Evolutionary conservation across 2,113 vertebrate species (phyloP).

Genomic region (Psammodynastes pulverulentus): DNA sequence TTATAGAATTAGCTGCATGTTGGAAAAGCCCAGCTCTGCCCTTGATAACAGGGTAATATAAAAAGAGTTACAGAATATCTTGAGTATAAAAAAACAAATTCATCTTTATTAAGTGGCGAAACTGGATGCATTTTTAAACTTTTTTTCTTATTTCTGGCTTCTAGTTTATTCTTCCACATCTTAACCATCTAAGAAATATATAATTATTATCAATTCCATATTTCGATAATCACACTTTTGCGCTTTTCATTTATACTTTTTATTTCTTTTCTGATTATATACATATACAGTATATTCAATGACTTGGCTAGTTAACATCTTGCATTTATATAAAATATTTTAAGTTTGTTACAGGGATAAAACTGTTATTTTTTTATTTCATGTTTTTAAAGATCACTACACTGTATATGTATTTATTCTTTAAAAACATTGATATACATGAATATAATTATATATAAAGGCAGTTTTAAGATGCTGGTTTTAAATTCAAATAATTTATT

Average conservation of each 20-base stretch:
- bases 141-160: background rate
- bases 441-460: background rate
- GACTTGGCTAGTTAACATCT: background rate
- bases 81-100: background rate
- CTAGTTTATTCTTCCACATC: background rate
- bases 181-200: background rate
- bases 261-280: background rate
- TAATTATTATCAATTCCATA: background rate
- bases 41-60: background rate
- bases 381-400: background rate
- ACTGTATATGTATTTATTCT: background rate
- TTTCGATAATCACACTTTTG: background rate
- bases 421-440: background rate
- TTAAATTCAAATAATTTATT: conserved; percentile 8
- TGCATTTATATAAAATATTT: background rate
- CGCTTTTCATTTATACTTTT: background rate
- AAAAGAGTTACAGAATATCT: background rate
- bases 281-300: background rate
- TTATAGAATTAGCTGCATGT: background rate
- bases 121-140: background rate
- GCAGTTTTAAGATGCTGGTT: background rate
- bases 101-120: background rate
- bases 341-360: conserved; percentile 1
- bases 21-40: background rate
- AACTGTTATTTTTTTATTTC: background rate